Evolutionary conservation across 1,140 invertebrate genomes (phyloP).

Genomic region (Meloidogyne exigua): DNA sequence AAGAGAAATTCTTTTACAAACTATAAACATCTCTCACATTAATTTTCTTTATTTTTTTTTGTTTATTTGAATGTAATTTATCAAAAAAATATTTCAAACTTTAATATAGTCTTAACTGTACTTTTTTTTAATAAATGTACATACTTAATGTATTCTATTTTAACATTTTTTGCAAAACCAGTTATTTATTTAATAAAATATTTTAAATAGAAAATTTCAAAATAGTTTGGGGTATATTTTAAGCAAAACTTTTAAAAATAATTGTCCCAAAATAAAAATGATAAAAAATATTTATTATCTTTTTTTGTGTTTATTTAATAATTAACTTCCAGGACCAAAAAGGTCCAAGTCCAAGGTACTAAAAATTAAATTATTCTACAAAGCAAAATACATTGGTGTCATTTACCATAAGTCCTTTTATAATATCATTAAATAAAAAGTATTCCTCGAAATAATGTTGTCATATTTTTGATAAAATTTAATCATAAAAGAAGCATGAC

Average conservation of each 20-base stretch:
- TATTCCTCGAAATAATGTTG: not conserved
- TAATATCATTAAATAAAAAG: not conserved
- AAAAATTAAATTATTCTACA: not conserved
- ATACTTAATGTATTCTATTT: too few species aligned
- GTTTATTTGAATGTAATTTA: too few species aligned
- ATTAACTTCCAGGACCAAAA: not conserved
- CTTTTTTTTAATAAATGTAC: too few species aligned
- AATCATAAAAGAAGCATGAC: constrained; percentile 1
- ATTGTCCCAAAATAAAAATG: too few species aligned
- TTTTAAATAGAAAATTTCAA: too few species aligned
- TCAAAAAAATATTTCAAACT: too few species aligned
- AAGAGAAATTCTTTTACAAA: not conserved
- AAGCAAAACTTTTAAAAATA: not conserved
- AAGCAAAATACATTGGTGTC: not conserved
- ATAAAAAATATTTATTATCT: too few species aligned
- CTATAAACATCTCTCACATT: not conserved
- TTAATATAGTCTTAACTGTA: too few species aligned
- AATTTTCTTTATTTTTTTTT: too few species aligned
- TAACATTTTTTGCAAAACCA: too few species aligned
- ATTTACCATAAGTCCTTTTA: not conserved
- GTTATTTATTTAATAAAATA: too few species aligned
- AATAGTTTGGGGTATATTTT: too few species aligned
- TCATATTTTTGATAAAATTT: not conserved
- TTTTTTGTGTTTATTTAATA: not conserved
- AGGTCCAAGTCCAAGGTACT: not conserved